Evolutionary conservation across 1,140 invertebrate species (phyloP).

Genomic region (Anastatus disparis): DNA sequence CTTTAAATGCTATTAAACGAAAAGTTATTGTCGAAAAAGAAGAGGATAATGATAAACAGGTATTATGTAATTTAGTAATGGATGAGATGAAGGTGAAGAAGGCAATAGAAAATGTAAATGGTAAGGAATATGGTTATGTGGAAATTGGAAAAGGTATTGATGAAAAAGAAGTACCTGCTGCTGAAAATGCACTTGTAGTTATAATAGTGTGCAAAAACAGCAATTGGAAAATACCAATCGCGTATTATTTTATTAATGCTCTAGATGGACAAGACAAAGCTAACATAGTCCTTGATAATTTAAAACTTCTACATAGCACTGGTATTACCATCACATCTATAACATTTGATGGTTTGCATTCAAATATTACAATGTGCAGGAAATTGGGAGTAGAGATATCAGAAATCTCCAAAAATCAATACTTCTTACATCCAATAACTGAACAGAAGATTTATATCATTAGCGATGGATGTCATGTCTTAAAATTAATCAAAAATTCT

Average conservation of each 20-base stretch:
- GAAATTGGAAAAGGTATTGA: no score
- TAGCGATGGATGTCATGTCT: constrained; percentile 43
- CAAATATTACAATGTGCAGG: constrained; percentile 33
- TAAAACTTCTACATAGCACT: constrained; percentile 25
- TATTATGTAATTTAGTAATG: no score
- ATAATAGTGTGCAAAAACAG: constrained; percentile 39
- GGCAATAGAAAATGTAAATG: neutral
- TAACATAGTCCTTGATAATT: constrained; percentile 22
- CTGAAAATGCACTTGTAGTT: constrained; percentile 23
- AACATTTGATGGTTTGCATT: constrained; percentile 44
- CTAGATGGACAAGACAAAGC: constrained; percentile 28
- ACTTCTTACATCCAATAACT: constrained; percentile 46
- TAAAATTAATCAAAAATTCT: constrained; percentile 48
- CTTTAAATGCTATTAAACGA: constrained; percentile 3
- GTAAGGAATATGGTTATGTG: no score
- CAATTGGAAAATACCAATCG: constrained; percentile 38
- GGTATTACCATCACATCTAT: constrained; percentile 34
- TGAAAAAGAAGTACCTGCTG: neutral
- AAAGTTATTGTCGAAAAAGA: neutral
- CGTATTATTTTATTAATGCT: constrained; percentile 37
- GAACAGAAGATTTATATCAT: constrained; percentile 39
- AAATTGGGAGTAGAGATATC: constrained; percentile 16
- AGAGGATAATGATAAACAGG: neutral
- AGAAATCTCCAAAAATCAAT: constrained; percentile 27
- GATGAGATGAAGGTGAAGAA: constrained; percentile 12